Evolutionary conservation across 2,888 invertebrate genomes (phyloP).

Genomic region (Podotricha telesiphe): DNA sequence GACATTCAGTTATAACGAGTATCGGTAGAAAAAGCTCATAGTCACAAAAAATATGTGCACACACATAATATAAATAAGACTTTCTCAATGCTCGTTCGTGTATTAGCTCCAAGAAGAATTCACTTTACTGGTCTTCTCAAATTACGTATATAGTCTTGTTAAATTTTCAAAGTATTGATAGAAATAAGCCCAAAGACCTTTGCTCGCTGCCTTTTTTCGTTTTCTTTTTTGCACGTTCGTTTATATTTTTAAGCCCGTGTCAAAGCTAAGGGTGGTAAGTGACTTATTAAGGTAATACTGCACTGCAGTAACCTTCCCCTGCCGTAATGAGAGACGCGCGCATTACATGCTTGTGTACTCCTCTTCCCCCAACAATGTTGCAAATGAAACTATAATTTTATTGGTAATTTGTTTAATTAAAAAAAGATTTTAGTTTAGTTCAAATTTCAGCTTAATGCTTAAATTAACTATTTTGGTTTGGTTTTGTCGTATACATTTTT

Average conservation of each 20-base stretch:
- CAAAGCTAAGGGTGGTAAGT: conserved; percentile 15
- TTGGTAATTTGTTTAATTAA: too few relatives aligned
- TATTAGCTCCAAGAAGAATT: neutral
- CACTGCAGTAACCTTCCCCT: conserved; percentile 20
- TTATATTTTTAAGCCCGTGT: conserved; percentile 8
- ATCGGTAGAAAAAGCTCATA: neutral
- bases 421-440: too few relatives aligned
- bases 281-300: conserved; percentile 26
- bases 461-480: too few relatives aligned
- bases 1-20: neutral
- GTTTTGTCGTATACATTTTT: too few relatives aligned
- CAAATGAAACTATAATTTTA: neutral
- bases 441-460: too few relatives aligned
- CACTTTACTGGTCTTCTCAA: conserved; percentile 2
- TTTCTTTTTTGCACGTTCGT: neutral
- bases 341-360: conserved; percentile 13
- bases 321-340: conserved; percentile 6
- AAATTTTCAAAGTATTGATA: conserved; percentile 8
- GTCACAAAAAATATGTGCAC: neutral
- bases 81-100: neutral
- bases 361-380: conserved; percentile 8
- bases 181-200: conserved; percentile 4
- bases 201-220: neutral
- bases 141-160: conserved; percentile 10
- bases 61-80: neutral